These are phyloP conservation scores for Ricordea florida DNA, from an alignment of 92 coral and sea anemone genomes.

Conservation along the genomic window DNA sequence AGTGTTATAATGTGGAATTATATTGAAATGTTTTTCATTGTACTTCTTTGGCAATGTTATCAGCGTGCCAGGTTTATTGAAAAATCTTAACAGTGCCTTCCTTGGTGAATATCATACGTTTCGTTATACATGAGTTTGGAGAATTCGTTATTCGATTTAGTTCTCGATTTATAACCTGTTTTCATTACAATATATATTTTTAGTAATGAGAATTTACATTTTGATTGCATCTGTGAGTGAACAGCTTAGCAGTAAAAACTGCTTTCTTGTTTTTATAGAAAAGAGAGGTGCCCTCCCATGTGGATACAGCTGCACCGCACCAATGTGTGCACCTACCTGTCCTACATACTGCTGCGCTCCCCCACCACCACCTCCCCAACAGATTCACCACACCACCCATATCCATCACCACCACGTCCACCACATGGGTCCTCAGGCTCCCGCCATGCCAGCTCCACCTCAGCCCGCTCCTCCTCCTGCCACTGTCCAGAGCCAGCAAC, in stretches of 20 bases:
- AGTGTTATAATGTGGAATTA: not conserved
- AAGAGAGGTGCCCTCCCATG: constrained; percentile 96
- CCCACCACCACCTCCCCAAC: constrained; percentile 96
- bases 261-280: constrained; percentile 24
- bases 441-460: constrained; percentile 75
- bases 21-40: not conserved
- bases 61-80: too few species aligned
- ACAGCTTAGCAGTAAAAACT: too few species aligned
- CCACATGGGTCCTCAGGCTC: constrained; percentile 87
- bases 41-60: too few species aligned
- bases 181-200: too few species aligned
- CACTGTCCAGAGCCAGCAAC: constrained; percentile 88
- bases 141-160: too few species aligned
- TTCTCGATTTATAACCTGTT: too few species aligned
- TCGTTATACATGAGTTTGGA: too few species aligned
- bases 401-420: constrained; percentile 86
- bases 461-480: constrained; percentile 93
- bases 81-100: too few species aligned
- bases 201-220: too few species aligned
- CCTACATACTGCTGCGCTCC: constrained; percentile 72
- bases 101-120: too few species aligned
- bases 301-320: constrained; percentile 78
- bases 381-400: constrained; percentile 81
- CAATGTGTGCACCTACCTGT: constrained; percentile 86
- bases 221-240: too few species aligned